Evolutionary conservation across 2,888 invertebrate species (phyloP).

Genomic region (Orthonevra nobilis): DNA sequence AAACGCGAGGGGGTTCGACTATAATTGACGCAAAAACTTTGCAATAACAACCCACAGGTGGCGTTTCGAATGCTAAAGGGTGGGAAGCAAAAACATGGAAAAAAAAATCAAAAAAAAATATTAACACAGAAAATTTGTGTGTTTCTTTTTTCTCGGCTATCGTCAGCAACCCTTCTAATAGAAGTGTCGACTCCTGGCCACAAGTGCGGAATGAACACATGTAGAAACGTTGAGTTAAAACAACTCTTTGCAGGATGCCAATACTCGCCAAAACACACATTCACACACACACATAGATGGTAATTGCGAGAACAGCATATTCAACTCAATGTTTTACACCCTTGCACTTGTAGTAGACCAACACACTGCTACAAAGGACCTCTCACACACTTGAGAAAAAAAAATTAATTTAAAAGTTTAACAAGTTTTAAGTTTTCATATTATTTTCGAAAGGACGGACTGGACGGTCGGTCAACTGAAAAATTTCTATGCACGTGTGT

Average conservation of each 20-base stretch:
- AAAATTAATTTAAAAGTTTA: slow-evolving; percentile 70
- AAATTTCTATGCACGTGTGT: too few species aligned
- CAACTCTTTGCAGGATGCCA: slow-evolving; percentile 29
- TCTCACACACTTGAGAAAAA: slow-evolving; percentile 22
- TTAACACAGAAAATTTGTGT: background rate
- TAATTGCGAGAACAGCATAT: background rate
- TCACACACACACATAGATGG: background rate
- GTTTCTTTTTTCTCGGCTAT: background rate
- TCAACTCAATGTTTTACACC: too few species aligned
- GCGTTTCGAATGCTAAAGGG: background rate
- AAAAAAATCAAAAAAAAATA: background rate
- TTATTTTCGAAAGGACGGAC: slow-evolving; percentile 7
- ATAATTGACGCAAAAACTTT: slow-evolving; percentile 66
- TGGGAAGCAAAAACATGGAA: background rate
- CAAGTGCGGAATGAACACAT: slow-evolving; percentile 60
- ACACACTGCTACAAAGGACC: background rate
- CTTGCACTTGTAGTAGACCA: background rate
- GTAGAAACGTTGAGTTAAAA: slow-evolving; percentile 29
- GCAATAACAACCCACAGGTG: slow-evolving; percentile 55
- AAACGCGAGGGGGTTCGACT: slow-evolving; percentile 26
- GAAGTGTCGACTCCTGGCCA: slow-evolving; percentile 43
- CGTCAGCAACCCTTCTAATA: background rate
- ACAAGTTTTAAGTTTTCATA: slow-evolving; percentile 67
- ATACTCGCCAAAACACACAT: background rate
- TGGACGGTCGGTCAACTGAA: background rate